Base-by-base conservation (phyloP, 2,797 vertebrate genomes). In the Chaetodon trifasciatus region DNA sequence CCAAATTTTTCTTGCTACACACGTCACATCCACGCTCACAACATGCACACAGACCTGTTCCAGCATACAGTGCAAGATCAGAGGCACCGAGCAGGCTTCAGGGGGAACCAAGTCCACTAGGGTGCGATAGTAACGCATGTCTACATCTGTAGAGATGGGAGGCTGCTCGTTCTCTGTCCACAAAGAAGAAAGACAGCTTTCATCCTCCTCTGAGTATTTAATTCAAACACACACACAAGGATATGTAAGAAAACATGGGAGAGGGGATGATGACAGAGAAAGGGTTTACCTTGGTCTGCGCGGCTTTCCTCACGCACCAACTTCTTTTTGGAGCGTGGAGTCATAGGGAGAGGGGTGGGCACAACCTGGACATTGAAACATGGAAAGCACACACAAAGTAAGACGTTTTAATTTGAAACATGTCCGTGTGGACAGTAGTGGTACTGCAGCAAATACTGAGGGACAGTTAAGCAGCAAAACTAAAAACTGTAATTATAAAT, bases 61-160 rank as follows among this genome's bases (percentile, higher is more conserved):
- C 73, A 99, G 85, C 90, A 99, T 94, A 85, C 97, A 97, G 80
- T 96, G 91, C 72, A 99, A 73, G 35, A 99, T 93, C 40, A 99
- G 91, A 2, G 97, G 87, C 55, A 98, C 95, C 52, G 98, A 98
- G 81, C 95, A 82, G 47, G 89, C 94, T 75, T 97, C 97, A 21
- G 96, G 94, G 0, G 97, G 96, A 80, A 98, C 75, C 13, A 90
- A 87, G 86, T 94, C 94, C 66, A 99, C 85, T n/a, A 98, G 88
- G 68, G 94, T 93, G 85, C 86, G 94, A 85, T 99, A 99, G 77
- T 95, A 94, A 69, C 96, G 93, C 96, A 96, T 96, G 85, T 99
- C 96, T 71, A 96, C 88, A 0, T 95, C 86, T 49, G 86, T 12
- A 76, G 88, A 76, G 44, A 94, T 52, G 74, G 64, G 0, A 46